A percentile compares a stretch with the other conserved stretches of the same genome.
These are phyloP conservation scores for Lagopus muta DNA, from an alignment of 2,113 vertebrate species.

Conservation along the genomic window DNA sequence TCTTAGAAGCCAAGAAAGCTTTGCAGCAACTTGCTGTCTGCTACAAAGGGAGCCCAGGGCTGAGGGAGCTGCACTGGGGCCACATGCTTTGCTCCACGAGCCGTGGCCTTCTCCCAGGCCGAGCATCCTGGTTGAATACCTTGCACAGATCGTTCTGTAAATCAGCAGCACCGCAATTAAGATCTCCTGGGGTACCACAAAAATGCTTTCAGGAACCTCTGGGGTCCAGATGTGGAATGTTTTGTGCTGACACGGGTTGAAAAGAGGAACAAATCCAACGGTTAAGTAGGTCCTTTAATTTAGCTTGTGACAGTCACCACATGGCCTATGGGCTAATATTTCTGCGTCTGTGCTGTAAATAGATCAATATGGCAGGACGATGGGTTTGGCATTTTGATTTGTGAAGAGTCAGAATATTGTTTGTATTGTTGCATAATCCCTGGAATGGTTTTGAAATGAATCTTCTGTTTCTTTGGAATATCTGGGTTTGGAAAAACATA, in stretches of 20 bases:
- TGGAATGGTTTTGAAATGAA: not conserved
- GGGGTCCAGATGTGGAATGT: conserved; percentile 73
- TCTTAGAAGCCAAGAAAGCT: not conserved
- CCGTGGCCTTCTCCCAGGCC: not conserved
- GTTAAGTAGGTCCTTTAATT: conserved; percentile 35
- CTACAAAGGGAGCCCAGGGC: not conserved
- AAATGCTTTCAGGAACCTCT: conserved; percentile 69
- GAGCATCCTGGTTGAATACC: not conserved
- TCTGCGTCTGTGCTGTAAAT: conserved; percentile 41
- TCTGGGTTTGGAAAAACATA: not conserved
- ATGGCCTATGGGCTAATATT: conserved; percentile 37
- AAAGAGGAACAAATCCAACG: conserved; percentile 1
- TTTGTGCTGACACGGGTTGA: conserved; percentile 37
- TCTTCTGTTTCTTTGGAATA: not conserved
- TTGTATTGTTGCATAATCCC: conserved; percentile 11
- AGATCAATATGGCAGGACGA: not conserved
- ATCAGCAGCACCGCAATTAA: not conserved
- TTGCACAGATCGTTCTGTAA: conserved; percentile 28
- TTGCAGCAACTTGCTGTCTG: not conserved
- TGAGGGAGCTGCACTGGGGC: fast-evolving
- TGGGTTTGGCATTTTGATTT: not conserved
- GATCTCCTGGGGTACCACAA: conserved; percentile 52
- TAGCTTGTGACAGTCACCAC: conserved; percentile 54
- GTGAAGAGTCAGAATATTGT: not conserved
- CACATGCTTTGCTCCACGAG: fast-evolving